Conservation (phyloP, 2,797 vertebrate species). For the Pangasius macronema region DNA sequence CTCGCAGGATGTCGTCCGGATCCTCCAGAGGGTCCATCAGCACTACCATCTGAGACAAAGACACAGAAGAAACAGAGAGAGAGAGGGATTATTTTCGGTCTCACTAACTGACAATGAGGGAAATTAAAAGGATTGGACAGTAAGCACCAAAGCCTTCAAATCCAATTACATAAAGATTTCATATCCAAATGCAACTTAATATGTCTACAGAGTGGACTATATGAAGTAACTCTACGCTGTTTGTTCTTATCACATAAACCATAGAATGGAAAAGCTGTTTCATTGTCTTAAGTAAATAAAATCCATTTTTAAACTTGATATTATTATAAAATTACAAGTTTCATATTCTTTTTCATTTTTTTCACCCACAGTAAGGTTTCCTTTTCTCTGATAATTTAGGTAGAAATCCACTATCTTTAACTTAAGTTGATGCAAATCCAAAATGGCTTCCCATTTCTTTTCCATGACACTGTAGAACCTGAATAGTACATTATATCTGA, state of each 20-base stretch:
- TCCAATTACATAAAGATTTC: not conserved
- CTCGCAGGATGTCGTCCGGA: slow-evolving; percentile 83
- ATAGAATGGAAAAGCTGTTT: not conserved
- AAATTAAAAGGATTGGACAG: not conserved
- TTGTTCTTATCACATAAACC: not conserved
- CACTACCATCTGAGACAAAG: slow-evolving; percentile 82
- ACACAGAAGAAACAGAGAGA: slow-evolving; percentile 19
- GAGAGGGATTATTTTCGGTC: not conserved
- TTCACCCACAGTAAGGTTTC: not conserved
- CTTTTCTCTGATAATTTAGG: not conserved
- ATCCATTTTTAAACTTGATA: not conserved
- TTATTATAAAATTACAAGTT: not conserved
- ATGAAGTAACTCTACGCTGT: not conserved
- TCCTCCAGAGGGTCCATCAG: slow-evolving; percentile 91
- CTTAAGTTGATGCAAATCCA: not conserved
- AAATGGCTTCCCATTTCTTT: not conserved
- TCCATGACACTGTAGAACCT: not conserved
- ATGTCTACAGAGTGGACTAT: not conserved
- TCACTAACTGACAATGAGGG: not conserved
- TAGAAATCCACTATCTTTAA: not conserved
- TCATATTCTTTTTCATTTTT: not conserved
- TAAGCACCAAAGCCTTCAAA: not conserved
- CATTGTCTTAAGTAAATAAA: not conserved
- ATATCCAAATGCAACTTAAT: not conserved
- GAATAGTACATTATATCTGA: not conserved